phyloP scores from a whole-genome alignment of 2,113 vertebrate genomes.

The Bos javanicus region DNA sequence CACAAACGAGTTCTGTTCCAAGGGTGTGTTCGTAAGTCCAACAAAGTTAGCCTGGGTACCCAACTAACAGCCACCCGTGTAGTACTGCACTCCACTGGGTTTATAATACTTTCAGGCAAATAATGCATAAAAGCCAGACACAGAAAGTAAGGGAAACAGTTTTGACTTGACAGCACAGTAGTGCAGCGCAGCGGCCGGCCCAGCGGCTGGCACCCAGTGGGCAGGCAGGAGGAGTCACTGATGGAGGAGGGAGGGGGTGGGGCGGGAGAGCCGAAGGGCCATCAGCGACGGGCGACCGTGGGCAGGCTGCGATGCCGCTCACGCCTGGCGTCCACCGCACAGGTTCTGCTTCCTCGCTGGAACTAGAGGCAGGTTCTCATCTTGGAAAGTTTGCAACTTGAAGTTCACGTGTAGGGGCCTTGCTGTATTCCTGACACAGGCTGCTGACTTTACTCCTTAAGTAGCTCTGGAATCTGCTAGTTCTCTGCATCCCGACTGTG shows the following conservation, averaged over 20 bases:
- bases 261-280: accelerated
- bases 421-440: background rate
- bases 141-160: background rate
- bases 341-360: background rate
- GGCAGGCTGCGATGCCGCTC: background rate
- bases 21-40: background rate
- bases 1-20: background rate
- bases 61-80: background rate
- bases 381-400: background rate
- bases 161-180: accelerated
- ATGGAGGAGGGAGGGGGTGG: background rate
- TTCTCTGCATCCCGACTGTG: background rate
- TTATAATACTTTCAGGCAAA: background rate
- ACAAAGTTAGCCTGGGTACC: background rate
- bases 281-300: accelerated
- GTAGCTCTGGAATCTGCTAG: background rate
- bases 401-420: background rate
- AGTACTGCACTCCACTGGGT: background rate
- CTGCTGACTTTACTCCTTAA: background rate
- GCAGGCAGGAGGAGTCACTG: background rate
- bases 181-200: background rate
- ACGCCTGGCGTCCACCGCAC: background rate
- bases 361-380: background rate
- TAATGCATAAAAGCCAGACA: background rate
- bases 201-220: background rate